Evolutionary conservation across 1,140 invertebrate genomes (phyloP).

Genomic region (Drosophila melanogaster): Release_6_plus_ISO1_MT NT_037436.4:1163501-1164000

Average conservation of each 20-base stretch:
- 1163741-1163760: conserved; percentile 83
- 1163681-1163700: neutral
- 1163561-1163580: conserved; percentile 47
- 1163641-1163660: conserved; percentile 38
- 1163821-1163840: conserved; percentile 65
- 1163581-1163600: conserved; percentile 34
- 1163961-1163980: conserved; percentile 54
- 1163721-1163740: conserved; percentile 53
- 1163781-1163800: conserved; percentile 38
- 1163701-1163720: neutral
- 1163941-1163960: conserved; percentile 67
- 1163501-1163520: conserved; percentile 3
- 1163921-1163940: conserved; percentile 58
- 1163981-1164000: conserved; percentile 11
- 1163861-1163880: conserved; percentile 56
- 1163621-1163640: conserved; percentile 47
- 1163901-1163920: conserved; percentile 67
- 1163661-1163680: conserved; percentile 41
- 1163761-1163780: conserved; percentile 66
- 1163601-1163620: conserved; percentile 49
- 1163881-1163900: conserved; percentile 78
- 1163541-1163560: conserved; percentile 26
- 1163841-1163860: conserved; percentile 41
- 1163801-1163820: conserved; percentile 56
- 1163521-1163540: conserved; percentile 8